Evolutionary conservation across 2,113 vertebrate species (phyloP), one percentile per base, ranked within the genome.

Genomic region (Pionites leucogaster): DNA sequence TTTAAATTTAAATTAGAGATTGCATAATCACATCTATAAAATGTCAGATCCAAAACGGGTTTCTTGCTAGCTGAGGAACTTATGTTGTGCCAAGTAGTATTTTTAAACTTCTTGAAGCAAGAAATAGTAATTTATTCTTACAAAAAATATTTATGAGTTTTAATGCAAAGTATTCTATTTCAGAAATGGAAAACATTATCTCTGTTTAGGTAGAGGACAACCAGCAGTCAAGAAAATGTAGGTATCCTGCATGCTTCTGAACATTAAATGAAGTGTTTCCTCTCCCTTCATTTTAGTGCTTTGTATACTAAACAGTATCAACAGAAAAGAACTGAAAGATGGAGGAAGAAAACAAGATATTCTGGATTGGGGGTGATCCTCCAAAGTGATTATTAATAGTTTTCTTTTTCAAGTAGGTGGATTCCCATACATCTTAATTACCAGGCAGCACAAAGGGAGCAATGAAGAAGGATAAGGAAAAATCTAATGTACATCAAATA

Each of bases 1-100:
- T 65, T 72, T 81, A 86, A 70, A 71, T 94, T 69, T 65, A 68
- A 57, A 37, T 80, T 37, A 79, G 42, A 46, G 77, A 77, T 42
- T 83, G 83, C 69, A 88, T 71, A 95, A 95, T 65, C 52, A 74
- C 46, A 77, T 35, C 41, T 94, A 33, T 24, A 67, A 90, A 95
- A 88, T 69, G 64, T 64, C 80, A 94, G 25, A 84, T 83, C 42
- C 69, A 82, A 93, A 83, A 90, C 8, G 6, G 22, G 28, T 42
- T 90, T 63, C 80, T 60, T 71, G 59, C 37, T 59, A 81, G 50
- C 20, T 77, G 44, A 88, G 64, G 23, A 82, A 74, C 24, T 69
- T 13, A 2, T 0, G 5, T 23, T 75, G 39, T 74, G 64, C 47
- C 84, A 93, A 86, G 24, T 3, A 47, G 25, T 74, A 81, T 79